Evolutionary conservation across 2,113 vertebrate genomes (phyloP).

Genomic region (Melanerpes aurifrons): DNA sequence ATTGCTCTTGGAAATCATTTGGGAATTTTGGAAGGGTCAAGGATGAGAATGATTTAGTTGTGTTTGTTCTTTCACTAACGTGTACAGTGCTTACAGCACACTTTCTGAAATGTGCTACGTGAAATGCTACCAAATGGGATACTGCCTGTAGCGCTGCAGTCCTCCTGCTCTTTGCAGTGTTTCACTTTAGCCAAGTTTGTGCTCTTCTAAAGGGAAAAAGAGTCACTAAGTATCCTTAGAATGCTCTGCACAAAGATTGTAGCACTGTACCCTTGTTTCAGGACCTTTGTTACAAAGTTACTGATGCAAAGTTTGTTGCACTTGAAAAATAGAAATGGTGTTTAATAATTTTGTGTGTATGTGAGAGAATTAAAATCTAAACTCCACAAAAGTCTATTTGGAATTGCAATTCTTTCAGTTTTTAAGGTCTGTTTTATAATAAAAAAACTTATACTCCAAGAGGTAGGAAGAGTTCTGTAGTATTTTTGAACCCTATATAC

Average conservation of each 20-base stretch:
- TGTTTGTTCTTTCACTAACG: background rate
- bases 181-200: background rate
- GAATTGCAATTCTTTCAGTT: background rate
- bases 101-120: background rate
- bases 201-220: background rate
- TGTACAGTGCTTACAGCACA: background rate
- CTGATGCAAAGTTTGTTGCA: background rate
- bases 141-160: background rate
- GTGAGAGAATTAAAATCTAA: background rate
- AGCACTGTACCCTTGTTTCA: background rate
- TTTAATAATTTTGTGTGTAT: background rate
- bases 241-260: background rate
- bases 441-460: background rate
- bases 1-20: background rate
- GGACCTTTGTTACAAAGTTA: fast-evolving
- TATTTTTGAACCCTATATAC: background rate
- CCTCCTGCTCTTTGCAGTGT: background rate
- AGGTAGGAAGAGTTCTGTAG: background rate
- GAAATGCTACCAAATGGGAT: background rate
- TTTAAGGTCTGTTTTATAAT: background rate
- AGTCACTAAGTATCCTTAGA: background rate
- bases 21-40: background rate
- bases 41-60: background rate
- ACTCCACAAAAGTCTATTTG: background rate
- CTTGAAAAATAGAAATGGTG: background rate